Evolutionary conservation across 2,113 vertebrate species (phyloP), one percentile per base, ranked within the genome.

Genomic region (Paedocypris sp.): DNA sequence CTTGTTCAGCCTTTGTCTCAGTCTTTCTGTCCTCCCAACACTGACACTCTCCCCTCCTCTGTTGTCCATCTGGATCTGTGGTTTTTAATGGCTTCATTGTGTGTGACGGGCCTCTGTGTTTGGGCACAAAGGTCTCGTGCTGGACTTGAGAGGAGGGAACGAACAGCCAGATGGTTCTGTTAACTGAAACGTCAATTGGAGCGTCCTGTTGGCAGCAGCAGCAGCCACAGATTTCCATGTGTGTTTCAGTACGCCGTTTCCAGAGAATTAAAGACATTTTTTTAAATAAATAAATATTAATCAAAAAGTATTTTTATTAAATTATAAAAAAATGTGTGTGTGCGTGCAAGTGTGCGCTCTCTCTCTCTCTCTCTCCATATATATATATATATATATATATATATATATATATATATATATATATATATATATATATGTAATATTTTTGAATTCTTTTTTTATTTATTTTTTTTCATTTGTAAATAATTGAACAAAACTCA

Each of bases 101-200:
- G 45, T 64, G 57, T 3, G 18, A 32, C 39, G 38, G 66, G 49
- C 51, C 39, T 50, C 56, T 28, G 20, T 68, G 62, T 72, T 58
- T 22, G 59, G 68, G 67, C 45, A 57, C 63, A 54, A 62, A 63
- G 62, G 54, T 77, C 74, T 66, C 42, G 53, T 68, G 70, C 61
- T 53, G 62, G 20, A 42, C 41, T n/a, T 26, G 58, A 74, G 28
- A 64, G 51, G 61, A 54, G 61, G 56, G 54, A 36, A 65, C 28
- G 9, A 42, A 26, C 45, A 5, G 56, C 79, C 83, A 86, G 84
- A 86, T 85, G 83, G 80, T 81, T 82, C 77, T 75, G 69, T 80
- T 83, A 84, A 84, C 77, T 69, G 77, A 81, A 83, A 80, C 83
- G 82, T 82, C 79, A 79, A 81, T 82, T 85, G 81, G n/a, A 77